These are phyloP conservation scores for Mesorhabditis spiculigera DNA, from an alignment of 2,888 invertebrate genomes.

Conservation along the genomic window DNA sequence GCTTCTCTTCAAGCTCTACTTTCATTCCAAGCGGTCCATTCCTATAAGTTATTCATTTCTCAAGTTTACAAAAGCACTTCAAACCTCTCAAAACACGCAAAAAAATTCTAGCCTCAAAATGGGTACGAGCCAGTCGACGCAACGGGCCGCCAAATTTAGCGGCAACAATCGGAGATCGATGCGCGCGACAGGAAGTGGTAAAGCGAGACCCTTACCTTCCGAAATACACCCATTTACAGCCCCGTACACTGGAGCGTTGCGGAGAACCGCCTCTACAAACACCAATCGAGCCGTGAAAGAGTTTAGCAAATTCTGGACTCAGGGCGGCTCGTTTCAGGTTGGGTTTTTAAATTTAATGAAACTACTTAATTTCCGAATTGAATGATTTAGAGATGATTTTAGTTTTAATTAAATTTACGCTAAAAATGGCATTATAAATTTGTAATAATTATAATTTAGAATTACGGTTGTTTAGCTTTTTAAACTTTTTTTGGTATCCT, in stretches of 20 bases:
- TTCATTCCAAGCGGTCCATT: not conserved
- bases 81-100: not conserved
- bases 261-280: slow-evolving; percentile 23
- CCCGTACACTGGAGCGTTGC: slow-evolving; percentile 19
- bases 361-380: no score
- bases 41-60: not conserved
- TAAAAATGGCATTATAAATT: no score
- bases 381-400: no score
- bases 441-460: no score
- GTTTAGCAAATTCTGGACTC: slow-evolving; percentile 30
- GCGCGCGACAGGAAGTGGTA: slow-evolving; percentile 15
- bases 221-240: slow-evolving; percentile 11
- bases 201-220: not conserved
- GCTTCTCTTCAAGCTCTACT: not conserved
- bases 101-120: slow-evolving; percentile 10
- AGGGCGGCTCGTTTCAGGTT: slow-evolving; percentile 14
- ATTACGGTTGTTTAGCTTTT: no score
- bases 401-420: no score
- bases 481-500: no score
- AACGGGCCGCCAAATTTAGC: slow-evolving; percentile 26
- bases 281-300: slow-evolving; percentile 30
- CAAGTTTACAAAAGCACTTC: not conserved
- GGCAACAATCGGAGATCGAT: slow-evolving; percentile 26
- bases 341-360: no score
- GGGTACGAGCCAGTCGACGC: slow-evolving; percentile 27